Percentiles rank a stretch among this genome's conserved stretches.
Conservation (phyloP, 2,797 vertebrate species). For the Taenioides sp. region DNA sequence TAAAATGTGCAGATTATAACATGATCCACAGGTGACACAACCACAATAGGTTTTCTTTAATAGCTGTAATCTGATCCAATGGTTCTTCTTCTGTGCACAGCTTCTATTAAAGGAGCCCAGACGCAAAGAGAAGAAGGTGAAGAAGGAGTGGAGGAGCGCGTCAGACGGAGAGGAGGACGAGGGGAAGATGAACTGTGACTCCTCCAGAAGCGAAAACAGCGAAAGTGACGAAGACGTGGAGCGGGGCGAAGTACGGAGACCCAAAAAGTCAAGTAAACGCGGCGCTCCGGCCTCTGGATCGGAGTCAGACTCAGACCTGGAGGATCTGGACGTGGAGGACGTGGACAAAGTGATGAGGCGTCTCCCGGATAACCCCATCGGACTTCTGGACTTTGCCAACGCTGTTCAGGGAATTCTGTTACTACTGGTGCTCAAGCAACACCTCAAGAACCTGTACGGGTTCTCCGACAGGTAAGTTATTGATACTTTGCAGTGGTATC, state of each 20-base stretch:
- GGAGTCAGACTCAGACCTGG: constrained; percentile 86
- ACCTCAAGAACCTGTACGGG: constrained; percentile 96
- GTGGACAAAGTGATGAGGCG: constrained; percentile 90
- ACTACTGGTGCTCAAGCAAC: constrained; percentile 95
- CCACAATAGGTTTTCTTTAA: too few relatives aligned
- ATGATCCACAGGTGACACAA: too few relatives aligned
- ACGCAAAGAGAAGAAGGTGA: constrained; percentile 65
- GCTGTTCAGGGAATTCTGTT: constrained; percentile 96
- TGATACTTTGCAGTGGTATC: not conserved
- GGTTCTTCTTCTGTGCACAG: constrained; percentile 60
- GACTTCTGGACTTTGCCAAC: constrained; percentile 93
- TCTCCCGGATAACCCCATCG: constrained; percentile 86
- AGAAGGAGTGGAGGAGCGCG: constrained; percentile 55
- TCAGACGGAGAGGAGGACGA: constrained; percentile 65
- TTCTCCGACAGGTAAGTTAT: constrained; percentile 91
- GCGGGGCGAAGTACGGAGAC: constrained; percentile 76
- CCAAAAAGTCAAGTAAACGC: constrained; percentile 83
- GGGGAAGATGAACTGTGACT: constrained; percentile 66
- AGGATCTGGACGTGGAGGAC: constrained; percentile 87
- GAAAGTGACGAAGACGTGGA: constrained; percentile 46
- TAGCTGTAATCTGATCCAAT: not conserved
- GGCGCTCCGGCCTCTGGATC: constrained; percentile 68
- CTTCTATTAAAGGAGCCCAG: constrained; percentile 86
- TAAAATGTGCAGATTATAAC: too few relatives aligned
- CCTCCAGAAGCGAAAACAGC: constrained; percentile 64